Percentiles rank a stretch among this genome's conserved stretches.
Evolutionary conservation across 1,140 invertebrate genomes (phyloP).

Genomic region (Radopholus similis): DNA sequence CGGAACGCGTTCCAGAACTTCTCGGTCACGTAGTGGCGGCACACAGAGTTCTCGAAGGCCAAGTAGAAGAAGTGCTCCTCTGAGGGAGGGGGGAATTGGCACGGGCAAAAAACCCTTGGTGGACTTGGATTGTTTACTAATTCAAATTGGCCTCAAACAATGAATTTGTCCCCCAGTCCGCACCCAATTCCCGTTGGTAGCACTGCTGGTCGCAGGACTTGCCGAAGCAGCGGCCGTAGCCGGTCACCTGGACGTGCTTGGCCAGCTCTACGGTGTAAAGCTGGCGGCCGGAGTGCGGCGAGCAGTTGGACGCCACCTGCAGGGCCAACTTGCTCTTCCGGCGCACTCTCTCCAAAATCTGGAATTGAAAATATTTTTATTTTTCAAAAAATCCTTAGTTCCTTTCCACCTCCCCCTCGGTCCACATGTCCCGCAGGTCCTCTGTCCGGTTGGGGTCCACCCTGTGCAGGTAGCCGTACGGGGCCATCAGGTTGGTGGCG

Average conservation of each 20-base stretch:
- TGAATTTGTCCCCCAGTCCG: not conserved
- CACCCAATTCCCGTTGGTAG: conserved; percentile 2
- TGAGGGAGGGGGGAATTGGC: not conserved
- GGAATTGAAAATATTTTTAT: not conserved
- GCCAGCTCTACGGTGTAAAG: conserved; percentile 5
- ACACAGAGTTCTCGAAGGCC: conserved; percentile 60
- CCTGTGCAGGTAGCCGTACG: conserved; percentile 13
- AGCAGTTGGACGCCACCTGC: conserved; percentile 13
- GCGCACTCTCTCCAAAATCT: conserved; percentile 6
- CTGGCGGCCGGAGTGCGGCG: conserved; percentile 5
- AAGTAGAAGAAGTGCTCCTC: conserved; percentile 52
- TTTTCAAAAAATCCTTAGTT: not conserved
- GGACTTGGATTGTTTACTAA: no score
- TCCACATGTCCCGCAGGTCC: conserved; percentile 20
- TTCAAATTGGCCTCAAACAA: not conserved
- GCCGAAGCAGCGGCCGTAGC: conserved; percentile 5
- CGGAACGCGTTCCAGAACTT: conserved; percentile 46
- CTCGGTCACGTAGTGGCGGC: conserved; percentile 60
- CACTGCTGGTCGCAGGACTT: conserved; percentile 9
- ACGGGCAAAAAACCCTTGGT: not conserved
- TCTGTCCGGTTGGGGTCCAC: not conserved
- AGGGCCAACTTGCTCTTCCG: conserved; percentile 16
- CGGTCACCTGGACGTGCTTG: conserved; percentile 3
- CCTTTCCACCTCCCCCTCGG: conserved; percentile 11
- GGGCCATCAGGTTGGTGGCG: conserved; percentile 11